These are phyloP conservation scores for Emys orbicularis DNA, from an alignment of 2,797 vertebrate species.

Conservation along the genomic window DNA sequence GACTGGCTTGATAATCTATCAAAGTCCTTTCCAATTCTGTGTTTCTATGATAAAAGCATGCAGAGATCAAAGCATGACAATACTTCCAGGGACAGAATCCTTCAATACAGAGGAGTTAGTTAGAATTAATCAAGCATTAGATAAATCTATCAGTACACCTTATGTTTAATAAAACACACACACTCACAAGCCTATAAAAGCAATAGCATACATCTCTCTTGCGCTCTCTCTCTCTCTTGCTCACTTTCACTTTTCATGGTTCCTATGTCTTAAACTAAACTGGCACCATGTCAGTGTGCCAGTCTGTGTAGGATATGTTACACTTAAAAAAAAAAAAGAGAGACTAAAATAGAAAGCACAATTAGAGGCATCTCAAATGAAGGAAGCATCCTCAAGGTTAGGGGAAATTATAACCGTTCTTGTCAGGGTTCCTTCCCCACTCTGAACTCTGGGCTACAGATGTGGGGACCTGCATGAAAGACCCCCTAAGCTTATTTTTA, in stretches of 20 bases:
- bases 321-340: background rate
- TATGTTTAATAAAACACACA: background rate
- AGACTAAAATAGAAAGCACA: rapidly evolving
- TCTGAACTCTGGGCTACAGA: too few species aligned
- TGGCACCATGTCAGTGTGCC: rapidly evolving
- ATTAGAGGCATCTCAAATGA: background rate
- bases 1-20: background rate
- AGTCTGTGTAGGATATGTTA: background rate
- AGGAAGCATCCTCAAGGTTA: background rate
- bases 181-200: background rate
- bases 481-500: too few species aligned
- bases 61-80: background rate
- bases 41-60: background rate
- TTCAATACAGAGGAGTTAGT: background rate
- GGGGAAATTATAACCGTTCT: background rate
- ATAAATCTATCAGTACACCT: rapidly evolving
- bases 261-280: background rate
- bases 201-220: background rate
- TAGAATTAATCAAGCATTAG: background rate
- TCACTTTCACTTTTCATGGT: background rate
- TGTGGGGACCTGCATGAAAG: too few species aligned
- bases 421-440: too few species aligned
- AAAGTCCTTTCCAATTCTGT: background rate
- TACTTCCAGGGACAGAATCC: background rate
- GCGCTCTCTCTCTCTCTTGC: background rate